A percentile compares a stretch with the other conserved stretches of the same genome.
These are phyloP conservation scores for Diloba caeruleocephala DNA, from an alignment of 2,888 invertebrate species.

Conservation along the genomic window DNA sequence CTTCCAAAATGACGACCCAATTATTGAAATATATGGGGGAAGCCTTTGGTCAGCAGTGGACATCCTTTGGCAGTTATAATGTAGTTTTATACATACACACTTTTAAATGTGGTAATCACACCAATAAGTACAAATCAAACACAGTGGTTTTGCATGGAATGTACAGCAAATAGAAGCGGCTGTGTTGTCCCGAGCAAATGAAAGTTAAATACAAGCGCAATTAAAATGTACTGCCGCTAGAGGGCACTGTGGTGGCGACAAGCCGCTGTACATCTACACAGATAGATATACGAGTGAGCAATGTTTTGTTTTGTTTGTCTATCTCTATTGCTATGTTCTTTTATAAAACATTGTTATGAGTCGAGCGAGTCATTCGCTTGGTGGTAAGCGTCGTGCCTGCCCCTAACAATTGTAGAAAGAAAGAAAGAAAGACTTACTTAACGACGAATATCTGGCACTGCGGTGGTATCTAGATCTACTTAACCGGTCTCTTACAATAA, in stretches of 20 bases:
- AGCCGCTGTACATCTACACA: neutral
- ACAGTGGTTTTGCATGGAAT: slow-evolving; percentile 23
- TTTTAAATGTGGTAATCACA: slow-evolving; percentile 32
- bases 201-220: slow-evolving; percentile 69
- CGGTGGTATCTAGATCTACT: no score
- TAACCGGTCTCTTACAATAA: no score
- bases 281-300: neutral
- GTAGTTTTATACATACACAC: neutral
- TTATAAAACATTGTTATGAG: neutral
- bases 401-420: no score
- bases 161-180: slow-evolving; percentile 36
- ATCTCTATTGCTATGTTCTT: neutral
- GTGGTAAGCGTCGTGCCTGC: no score
- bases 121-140: slow-evolving; percentile 52
- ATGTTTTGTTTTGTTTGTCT: slow-evolving; percentile 11
- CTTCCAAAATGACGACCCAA: no score
- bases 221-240: slow-evolving; percentile 55
- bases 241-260: slow-evolving; percentile 32
- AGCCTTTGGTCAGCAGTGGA: no score
- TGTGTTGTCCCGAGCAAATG: slow-evolving; percentile 55
- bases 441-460: no score
- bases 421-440: no score
- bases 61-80: no score
- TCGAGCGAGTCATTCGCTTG: no score
- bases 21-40: no score